Conservation (phyloP, 1,140 invertebrate species). For the Alviniconcha marisindica region DNA sequence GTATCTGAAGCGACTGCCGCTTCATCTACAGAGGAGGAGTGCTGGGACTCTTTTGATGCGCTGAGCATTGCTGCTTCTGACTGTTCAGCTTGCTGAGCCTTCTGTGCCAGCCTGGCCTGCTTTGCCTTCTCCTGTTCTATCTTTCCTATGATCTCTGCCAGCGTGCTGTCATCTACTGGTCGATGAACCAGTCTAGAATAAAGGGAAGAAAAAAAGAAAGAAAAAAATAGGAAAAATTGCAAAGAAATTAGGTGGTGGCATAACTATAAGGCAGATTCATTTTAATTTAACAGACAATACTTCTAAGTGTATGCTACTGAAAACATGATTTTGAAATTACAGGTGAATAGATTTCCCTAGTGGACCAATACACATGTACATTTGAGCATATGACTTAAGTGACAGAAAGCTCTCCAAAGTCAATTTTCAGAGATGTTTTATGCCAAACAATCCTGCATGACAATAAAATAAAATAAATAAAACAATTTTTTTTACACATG, state of each 20-base stretch:
- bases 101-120: constrained; percentile 60
- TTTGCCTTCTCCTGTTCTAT: constrained; percentile 65
- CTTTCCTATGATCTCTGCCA: constrained; percentile 57
- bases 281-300: too few species aligned
- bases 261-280: too few species aligned
- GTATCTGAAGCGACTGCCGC: not conserved
- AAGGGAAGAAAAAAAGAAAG: not conserved
- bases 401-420: too few species aligned
- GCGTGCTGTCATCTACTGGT: constrained; percentile 60
- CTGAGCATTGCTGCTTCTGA: constrained; percentile 31
- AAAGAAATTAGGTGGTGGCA: too few species aligned
- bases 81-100: constrained; percentile 43
- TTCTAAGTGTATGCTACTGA: too few species aligned
- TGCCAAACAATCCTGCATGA: not conserved
- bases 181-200: constrained; percentile 66
- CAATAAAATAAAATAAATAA: not conserved
- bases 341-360: too few species aligned
- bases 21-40: not conserved
- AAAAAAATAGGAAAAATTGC: too few species aligned
- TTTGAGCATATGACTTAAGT: too few species aligned
- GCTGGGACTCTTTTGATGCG: constrained; percentile 6
- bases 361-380: too few species aligned
- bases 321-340: too few species aligned
- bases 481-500: too few species aligned
- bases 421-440: too few species aligned